phyloP scores from a whole-genome alignment of 2,888 invertebrate genomes.

The Drosophila kanekoi region DNA sequence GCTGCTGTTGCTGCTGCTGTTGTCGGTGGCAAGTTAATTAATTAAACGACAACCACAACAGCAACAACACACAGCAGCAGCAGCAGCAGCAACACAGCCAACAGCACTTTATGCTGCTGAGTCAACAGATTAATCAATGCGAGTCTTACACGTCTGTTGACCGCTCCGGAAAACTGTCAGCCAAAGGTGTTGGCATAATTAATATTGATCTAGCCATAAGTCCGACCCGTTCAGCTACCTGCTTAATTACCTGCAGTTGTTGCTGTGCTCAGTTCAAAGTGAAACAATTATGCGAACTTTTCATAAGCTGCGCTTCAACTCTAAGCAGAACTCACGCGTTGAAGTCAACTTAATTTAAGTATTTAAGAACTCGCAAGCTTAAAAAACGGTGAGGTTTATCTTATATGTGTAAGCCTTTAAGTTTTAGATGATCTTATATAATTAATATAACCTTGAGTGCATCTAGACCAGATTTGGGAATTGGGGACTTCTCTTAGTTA shows the following conservation, averaged over 20 bases:
- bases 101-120: slow-evolving; percentile 52
- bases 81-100: slow-evolving; percentile 35
- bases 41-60: slow-evolving; percentile 57
- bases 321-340: background rate
- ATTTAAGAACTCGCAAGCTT: too few species aligned
- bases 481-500: too few species aligned
- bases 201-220: slow-evolving; percentile 71
- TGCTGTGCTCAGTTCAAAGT: slow-evolving; percentile 6
- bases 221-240: slow-evolving; percentile 25
- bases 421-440: too few species aligned
- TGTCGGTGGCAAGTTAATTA: slow-evolving; percentile 63
- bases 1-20: slow-evolving; percentile 32
- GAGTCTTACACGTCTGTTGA: slow-evolving; percentile 47
- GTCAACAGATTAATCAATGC: slow-evolving; percentile 76
- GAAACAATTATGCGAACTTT: slow-evolving; percentile 27
- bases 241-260: slow-evolving; percentile 19
- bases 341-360: slow-evolving; percentile 1
- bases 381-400: too few species aligned
- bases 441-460: too few species aligned
- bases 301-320: background rate
- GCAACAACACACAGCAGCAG: slow-evolving; percentile 16
- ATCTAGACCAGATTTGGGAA: too few species aligned
- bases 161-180: slow-evolving; percentile 60
- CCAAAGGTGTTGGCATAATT: slow-evolving; percentile 73
- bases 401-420: too few species aligned